Conservation (phyloP, 2,888 invertebrate species). For the Xestobium rufovillosum region DNA sequence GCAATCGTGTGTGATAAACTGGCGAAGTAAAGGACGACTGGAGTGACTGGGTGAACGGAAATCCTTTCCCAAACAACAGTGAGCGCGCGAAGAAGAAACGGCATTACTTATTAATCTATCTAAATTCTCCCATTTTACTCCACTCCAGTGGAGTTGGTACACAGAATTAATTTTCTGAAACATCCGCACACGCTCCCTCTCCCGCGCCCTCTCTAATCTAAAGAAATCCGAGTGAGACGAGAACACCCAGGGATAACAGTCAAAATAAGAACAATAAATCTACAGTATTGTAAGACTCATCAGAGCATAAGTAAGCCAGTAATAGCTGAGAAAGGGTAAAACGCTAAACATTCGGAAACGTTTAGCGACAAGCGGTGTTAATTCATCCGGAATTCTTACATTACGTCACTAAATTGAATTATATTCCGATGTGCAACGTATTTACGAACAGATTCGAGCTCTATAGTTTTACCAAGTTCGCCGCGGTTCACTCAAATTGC, state of each 20-base stretch:
- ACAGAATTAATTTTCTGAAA: too few species aligned
- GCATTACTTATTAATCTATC: slow-evolving; percentile 28
- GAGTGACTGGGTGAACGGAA: too few species aligned
- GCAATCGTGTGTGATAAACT: too few species aligned
- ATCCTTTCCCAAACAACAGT: too few species aligned
- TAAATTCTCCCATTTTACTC: slow-evolving; percentile 22
- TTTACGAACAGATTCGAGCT: slow-evolving; percentile 2
- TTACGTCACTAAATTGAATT: slow-evolving; percentile 36
- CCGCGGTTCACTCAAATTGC: too few species aligned
- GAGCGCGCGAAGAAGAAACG: background rate
- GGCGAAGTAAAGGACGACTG: too few species aligned
- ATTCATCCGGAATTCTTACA: slow-evolving; percentile 45
- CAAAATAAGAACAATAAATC: slow-evolving; percentile 38
- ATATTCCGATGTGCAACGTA: slow-evolving; percentile 26
- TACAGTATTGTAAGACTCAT: slow-evolving; percentile 40
- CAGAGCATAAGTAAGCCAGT: slow-evolving; percentile 42
- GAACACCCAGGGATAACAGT: slow-evolving; percentile 21
- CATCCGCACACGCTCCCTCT: background rate
- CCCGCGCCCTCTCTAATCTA: background rate
- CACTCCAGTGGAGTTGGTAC: slow-evolving; percentile 16
- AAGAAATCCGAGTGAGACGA: slow-evolving; percentile 7
- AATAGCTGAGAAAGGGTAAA: slow-evolving; percentile 40
- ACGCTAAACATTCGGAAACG: slow-evolving; percentile 41
- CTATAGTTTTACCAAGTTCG: background rate
- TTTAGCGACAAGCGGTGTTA: slow-evolving; percentile 42